Base-by-base conservation (phyloP, 2,888 invertebrate species). In the Nomada fabriciana region DNA sequence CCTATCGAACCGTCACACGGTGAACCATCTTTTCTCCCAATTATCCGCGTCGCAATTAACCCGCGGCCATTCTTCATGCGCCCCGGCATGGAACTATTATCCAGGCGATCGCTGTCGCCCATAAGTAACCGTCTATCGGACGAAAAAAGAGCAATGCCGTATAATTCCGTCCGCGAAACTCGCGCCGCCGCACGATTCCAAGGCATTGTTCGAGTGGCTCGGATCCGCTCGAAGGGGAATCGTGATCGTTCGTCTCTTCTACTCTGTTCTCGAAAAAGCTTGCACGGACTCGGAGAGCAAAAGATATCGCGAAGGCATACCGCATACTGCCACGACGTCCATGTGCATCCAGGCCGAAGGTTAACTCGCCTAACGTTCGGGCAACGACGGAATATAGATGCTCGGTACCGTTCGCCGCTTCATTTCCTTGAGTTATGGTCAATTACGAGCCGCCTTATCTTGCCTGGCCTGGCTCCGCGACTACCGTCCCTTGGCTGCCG, bases 401-500 rank as follows among this genome's bases (percentile, higher is more conserved):
- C 89, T 85, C 83, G 77, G 88, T 90, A 91, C 91, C 91, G 89
- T 91, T 90, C 89, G 86, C 84, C 86, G 89, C 86, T 91, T 90
- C 90, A 91, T 91, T 91, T 91, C 89, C 89, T 86, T 89, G 90
- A 91, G 89, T 91, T 91, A 91, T 89, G 89, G 87, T 90, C 90
- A 91, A 91, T 91, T 91, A 90, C 88, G 83, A 79, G 36, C 78
- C 87, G 88, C 80, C 87, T 88, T 89, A 88, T 87, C 90, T 86
- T 79, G 83, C 73, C 82, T 81, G 78, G 83, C 81, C 76, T 84
- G 72, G 76, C 79, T 81, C 80, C 86, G 77, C 76, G 86, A 90
- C 88, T 85, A 88, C 86, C 85, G 86, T 73, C 82, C 73, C 71
- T 11, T 42, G 60, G 68, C 71, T 61, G 77, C 81, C 83, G 69